A percentile compares a stretch with the other conserved stretches of the same genome.
phyloP scores from a whole-genome alignment of 2,113 vertebrate genomes.

The Chloroceryle aenea region DNA sequence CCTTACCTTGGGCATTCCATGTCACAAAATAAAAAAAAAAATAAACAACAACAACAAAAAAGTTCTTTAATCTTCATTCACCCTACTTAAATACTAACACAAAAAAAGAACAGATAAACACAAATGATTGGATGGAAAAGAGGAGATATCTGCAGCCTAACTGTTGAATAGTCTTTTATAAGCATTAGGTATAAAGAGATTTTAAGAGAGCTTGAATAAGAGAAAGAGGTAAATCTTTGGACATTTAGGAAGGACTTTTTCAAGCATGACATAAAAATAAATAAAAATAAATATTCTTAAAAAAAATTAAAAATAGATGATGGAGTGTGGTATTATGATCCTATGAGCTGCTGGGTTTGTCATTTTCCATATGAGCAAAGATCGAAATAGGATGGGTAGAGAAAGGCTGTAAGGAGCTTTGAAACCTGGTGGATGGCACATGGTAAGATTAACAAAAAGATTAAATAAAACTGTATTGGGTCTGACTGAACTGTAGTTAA shows the following conservation, averaged over 20 bases:
- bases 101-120: neutral
- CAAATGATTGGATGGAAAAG: rapidly evolving
- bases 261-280: neutral
- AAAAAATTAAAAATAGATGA: neutral
- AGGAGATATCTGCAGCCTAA: neutral
- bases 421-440: neutral
- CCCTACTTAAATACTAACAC: neutral
- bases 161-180: neutral
- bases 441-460: neutral
- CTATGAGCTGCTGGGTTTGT: rapidly evolving
- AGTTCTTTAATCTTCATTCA: neutral
- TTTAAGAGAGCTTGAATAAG: neutral
- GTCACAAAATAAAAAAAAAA: neutral
- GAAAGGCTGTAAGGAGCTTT: neutral
- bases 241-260: neutral
- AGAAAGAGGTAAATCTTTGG: neutral
- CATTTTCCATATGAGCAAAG: neutral
- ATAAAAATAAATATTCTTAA: rapidly evolving
- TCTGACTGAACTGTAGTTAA: neutral
- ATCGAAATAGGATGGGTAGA: neutral
- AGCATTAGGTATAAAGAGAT: neutral
- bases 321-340: neutral
- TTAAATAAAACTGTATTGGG: neutral
- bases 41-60: too few species aligned
- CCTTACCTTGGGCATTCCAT: neutral